Conservation (phyloP, 2,113 vertebrate species). For the Gorsachius goisagi region DNA sequence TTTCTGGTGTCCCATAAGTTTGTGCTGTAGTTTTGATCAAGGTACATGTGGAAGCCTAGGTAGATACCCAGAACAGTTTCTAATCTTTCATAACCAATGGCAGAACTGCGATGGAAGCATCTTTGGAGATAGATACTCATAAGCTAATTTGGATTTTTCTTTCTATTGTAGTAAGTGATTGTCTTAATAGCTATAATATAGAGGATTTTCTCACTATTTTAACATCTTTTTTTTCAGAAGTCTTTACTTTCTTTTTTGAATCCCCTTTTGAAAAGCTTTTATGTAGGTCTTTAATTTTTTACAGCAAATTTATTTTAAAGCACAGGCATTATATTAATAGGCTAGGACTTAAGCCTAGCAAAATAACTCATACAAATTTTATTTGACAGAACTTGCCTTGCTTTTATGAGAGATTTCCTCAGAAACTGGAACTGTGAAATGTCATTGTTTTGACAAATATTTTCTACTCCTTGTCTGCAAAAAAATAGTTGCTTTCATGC, state of each 20-base stretch:
- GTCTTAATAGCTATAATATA: neutral
- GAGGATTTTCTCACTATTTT: neutral
- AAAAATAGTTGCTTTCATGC: neutral
- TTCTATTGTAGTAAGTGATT: neutral
- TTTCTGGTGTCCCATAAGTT: neutral
- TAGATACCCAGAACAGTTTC: neutral
- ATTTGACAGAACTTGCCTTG: neutral
- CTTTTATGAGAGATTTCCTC: neutral
- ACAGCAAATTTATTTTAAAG: neutral
- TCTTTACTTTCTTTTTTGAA: neutral
- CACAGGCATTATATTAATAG: neutral
- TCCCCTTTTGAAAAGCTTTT: neutral
- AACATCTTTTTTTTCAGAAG: neutral
- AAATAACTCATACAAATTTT: neutral
- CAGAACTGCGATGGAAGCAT: neutral
- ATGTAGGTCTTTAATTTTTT: neutral
- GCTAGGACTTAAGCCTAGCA: neutral
- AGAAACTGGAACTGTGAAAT: neutral
- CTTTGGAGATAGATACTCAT: neutral
- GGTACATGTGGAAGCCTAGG: neutral
- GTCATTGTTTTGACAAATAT: neutral
- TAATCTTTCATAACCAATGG: neutral
- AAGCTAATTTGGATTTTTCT: neutral
- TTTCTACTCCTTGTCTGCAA: neutral
- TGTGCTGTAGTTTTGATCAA: neutral